phyloP scores from a whole-genome alignment of 2,797 vertebrate genomes.

The Hippopotamyrus pictus region DNA sequence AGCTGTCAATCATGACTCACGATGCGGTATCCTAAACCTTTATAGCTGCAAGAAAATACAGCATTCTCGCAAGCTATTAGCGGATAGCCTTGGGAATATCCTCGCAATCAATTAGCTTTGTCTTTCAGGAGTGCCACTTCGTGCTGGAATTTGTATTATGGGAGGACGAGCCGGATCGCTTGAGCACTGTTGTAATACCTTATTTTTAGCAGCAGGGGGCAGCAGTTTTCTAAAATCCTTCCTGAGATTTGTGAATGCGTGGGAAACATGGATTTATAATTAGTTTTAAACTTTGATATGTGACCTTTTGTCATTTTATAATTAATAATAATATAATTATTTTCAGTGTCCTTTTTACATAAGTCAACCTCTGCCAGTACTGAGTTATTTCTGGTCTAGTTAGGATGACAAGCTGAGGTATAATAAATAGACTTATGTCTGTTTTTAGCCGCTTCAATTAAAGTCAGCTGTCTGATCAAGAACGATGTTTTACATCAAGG shows the following conservation, averaged over 20 bases:
- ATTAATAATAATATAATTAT: neutral
- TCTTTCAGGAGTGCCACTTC: neutral
- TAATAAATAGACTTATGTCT: neutral
- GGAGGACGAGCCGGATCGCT: neutral
- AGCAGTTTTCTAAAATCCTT: slow-evolving; percentile 36
- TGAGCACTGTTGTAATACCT: neutral
- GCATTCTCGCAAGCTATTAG: neutral
- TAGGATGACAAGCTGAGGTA: neutral
- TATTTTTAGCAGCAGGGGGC: slow-evolving; percentile 49
- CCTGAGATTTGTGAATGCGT: neutral
- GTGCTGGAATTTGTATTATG: neutral
- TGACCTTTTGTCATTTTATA: slow-evolving; percentile 1
- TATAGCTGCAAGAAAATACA: neutral
- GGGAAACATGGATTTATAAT: neutral
- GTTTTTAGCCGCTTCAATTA: neutral
- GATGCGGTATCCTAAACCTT: neutral
- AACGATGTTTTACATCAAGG: neutral
- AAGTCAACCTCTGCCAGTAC: neutral
- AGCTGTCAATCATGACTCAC: neutral
- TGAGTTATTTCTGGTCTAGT: neutral
- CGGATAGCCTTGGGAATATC: neutral
- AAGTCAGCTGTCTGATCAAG: neutral
- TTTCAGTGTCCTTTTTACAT: neutral
- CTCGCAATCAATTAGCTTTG: neutral
- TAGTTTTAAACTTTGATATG: neutral